Conservation (phyloP, 2,797 vertebrate species). For the Neosilurus hyrtlii region DNA sequence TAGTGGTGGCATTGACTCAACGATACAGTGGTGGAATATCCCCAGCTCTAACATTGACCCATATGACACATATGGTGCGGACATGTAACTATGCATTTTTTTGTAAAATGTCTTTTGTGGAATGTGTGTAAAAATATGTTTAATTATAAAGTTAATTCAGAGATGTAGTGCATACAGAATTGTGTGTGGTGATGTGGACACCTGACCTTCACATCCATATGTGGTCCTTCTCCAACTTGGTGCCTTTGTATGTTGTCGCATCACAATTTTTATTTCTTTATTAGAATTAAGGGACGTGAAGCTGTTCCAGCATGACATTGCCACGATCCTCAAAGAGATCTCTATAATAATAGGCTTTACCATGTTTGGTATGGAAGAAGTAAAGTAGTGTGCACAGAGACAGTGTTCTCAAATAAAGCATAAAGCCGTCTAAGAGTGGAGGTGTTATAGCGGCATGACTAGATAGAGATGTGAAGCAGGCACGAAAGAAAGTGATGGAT, state of each 20-base stretch:
- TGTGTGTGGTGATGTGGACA: neutral
- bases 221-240: neutral
- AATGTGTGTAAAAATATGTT: neutral
- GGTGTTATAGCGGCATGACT: neutral
- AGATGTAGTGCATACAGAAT: neutral
- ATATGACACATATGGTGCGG: conserved; percentile 92
- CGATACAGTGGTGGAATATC: conserved; percentile 98
- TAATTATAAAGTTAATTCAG: neutral
- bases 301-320: neutral
- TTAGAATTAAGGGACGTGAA: too few species aligned
- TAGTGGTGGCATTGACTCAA: conserved; percentile 92
- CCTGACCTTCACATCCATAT: neutral
- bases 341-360: neutral
- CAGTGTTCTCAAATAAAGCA: neutral
- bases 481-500: neutral
- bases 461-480: too few species aligned
- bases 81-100: neutral
- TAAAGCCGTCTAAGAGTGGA: neutral
- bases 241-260: too few species aligned
- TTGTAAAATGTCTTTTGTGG: neutral
- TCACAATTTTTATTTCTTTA: neutral
- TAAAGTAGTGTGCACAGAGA: too few species aligned
- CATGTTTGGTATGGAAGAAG: neutral
- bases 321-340: too few species aligned
- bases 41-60: conserved; percentile 94